phyloP scores from a whole-genome alignment of 2,888 invertebrate species.

The Bombyx huttoni region DNA sequence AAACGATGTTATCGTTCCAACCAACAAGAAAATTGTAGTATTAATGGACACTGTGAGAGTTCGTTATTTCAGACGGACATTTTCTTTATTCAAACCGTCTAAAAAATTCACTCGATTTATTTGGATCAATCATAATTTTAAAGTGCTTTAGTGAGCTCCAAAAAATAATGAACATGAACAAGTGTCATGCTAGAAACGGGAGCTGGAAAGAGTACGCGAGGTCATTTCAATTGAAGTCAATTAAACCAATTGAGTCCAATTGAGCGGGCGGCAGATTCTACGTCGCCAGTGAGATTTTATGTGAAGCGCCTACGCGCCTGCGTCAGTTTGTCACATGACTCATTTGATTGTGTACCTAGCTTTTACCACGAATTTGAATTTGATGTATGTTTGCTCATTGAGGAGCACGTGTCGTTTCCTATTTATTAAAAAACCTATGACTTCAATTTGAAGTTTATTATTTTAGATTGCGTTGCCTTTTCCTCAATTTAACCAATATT shows the following conservation, averaged over 20 bases:
- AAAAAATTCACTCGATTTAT: no score
- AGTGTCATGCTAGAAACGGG: slow-evolving; percentile 66
- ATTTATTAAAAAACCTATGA: no score
- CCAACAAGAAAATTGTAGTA: no score
- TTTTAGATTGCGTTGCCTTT: no score
- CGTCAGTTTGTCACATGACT: slow-evolving; percentile 50
- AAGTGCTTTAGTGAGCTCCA: slow-evolving; percentile 57
- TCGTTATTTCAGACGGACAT: no score
- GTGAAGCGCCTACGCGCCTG: slow-evolving; percentile 60
- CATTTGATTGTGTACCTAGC: slow-evolving; percentile 21
- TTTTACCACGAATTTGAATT: slow-evolving; percentile 1
- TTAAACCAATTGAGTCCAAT: slow-evolving; percentile 70
- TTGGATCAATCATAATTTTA: not conserved
- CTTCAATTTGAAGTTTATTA: no score
- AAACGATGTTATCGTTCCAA: no score
- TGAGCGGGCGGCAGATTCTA: slow-evolving; percentile 69
- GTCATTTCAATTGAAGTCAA: slow-evolving; percentile 71
- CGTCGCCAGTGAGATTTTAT: slow-evolving; percentile 68
- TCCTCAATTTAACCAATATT: no score
- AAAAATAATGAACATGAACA: slow-evolving; percentile 63
- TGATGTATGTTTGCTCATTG: not conserved
- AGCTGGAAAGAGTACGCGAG: slow-evolving; percentile 64
- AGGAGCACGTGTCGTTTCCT: no score
- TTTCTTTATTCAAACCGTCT: not conserved
- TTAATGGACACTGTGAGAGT: no score